phyloP scores from a whole-genome alignment of 1,140 invertebrate genomes.

The Saxidomus purpurata region DNA sequence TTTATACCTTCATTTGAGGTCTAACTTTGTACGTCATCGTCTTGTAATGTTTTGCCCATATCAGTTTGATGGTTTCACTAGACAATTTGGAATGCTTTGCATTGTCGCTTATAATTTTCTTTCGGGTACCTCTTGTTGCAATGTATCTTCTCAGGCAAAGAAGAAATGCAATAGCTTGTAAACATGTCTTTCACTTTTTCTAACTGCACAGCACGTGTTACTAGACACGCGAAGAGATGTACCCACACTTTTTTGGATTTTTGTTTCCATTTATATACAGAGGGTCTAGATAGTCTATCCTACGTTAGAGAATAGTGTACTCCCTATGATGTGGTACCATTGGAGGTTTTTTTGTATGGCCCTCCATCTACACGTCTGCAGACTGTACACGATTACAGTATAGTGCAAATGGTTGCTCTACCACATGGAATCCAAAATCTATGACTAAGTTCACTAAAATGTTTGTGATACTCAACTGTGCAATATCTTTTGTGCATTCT shows the following conservation, averaged over 20 bases:
- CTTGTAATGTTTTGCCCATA: background rate
- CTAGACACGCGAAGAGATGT: constrained; percentile 17
- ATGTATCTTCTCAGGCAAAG: constrained; percentile 6
- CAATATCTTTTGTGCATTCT: background rate
- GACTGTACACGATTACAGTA: background rate
- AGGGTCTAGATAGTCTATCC: constrained; percentile 31
- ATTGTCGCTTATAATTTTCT: constrained; percentile 30
- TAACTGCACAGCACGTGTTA: constrained; percentile 3
- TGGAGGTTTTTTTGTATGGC: constrained; percentile 16
- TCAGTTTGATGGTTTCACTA: background rate
- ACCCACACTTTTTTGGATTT: background rate
- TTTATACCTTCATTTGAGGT: background rate
- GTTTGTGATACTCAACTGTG: constrained; percentile 42
- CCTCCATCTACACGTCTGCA: constrained; percentile 25
- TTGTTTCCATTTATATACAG: background rate
- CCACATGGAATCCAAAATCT: constrained; percentile 36
- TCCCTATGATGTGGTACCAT: background rate
- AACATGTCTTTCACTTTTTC: constrained; percentile 6
- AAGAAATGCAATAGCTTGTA: constrained; percentile 4
- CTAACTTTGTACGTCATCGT: background rate
- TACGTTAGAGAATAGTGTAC: background rate
- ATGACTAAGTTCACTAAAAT: background rate
- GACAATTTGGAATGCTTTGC: constrained; percentile 16
- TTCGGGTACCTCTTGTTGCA: background rate
- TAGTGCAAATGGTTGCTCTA: background rate